Conservation (phyloP, 2,113 vertebrate species). For the Channa maculata region DNA sequence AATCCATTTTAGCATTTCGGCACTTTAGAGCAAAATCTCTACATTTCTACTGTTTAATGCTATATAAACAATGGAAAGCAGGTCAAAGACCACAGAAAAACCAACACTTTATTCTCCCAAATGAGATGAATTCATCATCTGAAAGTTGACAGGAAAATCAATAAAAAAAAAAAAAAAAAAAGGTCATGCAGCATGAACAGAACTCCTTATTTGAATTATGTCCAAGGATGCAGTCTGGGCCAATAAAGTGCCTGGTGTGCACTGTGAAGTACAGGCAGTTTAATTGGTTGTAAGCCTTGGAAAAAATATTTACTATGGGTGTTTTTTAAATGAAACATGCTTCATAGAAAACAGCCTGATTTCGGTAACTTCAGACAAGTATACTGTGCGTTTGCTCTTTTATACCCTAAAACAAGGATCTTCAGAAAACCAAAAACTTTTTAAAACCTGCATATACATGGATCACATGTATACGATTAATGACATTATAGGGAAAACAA, state of each 20-base stretch:
- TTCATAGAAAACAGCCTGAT: neutral
- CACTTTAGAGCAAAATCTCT: slow-evolving; percentile 20
- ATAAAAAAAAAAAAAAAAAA: slow-evolving; percentile 74
- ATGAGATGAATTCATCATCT: slow-evolving; percentile 58
- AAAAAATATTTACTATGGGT: slow-evolving; percentile 5
- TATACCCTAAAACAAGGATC: no score
- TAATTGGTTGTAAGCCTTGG: slow-evolving; percentile 2
- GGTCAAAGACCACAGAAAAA: slow-evolving; percentile 44
- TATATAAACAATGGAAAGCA: slow-evolving; percentile 34
- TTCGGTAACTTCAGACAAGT: neutral
- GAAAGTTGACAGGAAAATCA: slow-evolving; percentile 68
- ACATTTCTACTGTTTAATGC: slow-evolving; percentile 47
- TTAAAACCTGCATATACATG: neutral
- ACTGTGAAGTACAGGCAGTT: slow-evolving; percentile 26
- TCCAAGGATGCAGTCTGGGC: slow-evolving; percentile 55
- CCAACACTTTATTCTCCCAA: slow-evolving; percentile 51
- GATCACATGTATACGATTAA: neutral
- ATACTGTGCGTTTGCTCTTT: no score
- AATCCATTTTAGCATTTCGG: slow-evolving; percentile 38
- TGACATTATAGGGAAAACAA: neutral
- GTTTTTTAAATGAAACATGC: neutral
- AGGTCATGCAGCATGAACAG: slow-evolving; percentile 61
- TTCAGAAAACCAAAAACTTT: no score
- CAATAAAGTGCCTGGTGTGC: slow-evolving; percentile 36
- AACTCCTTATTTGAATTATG: slow-evolving; percentile 62